These are phyloP conservation scores for Stegodyphus dumicola DNA, from an alignment of 1,140 invertebrate species.

Conservation along the genomic window DNA sequence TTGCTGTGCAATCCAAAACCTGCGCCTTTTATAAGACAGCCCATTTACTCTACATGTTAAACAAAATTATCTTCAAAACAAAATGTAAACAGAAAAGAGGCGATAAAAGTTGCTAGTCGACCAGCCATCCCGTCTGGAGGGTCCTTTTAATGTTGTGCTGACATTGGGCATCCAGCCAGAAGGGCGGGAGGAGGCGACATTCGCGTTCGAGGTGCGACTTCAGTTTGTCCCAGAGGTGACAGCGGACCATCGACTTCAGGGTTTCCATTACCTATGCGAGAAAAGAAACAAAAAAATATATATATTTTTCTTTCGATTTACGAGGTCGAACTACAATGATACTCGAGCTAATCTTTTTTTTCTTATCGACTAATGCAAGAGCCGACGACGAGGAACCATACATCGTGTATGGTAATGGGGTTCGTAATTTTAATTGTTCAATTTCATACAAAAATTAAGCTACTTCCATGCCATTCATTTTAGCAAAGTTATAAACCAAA, in stretches of 20 bases:
- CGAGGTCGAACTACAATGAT: too few species aligned
- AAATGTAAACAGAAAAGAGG: too few species aligned
- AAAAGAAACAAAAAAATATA: slow-evolving; percentile 53
- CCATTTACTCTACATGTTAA: too few species aligned
- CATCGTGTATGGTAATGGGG: slow-evolving; percentile 42
- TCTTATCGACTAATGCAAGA: neutral
- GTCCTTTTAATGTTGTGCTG: slow-evolving; percentile 66
- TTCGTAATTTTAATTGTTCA: neutral
- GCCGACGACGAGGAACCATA: neutral
- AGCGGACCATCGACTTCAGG: slow-evolving; percentile 73
- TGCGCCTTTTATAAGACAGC: too few species aligned
- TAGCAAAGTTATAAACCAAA: too few species aligned
- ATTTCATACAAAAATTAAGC: neutral
- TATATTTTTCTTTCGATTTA: too few species aligned
- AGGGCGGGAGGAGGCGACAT: slow-evolving; percentile 73
- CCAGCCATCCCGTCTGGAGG: slow-evolving; percentile 2
- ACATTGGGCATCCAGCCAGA: slow-evolving; percentile 75
- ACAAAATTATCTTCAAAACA: too few species aligned
- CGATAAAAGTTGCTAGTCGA: neutral
- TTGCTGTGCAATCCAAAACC: too few species aligned
- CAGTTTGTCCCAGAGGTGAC: slow-evolving; percentile 71
- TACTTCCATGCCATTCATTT: too few species aligned
- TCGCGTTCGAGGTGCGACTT: slow-evolving; percentile 74
- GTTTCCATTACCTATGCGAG: slow-evolving; percentile 73
- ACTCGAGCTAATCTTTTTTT: neutral